Base-by-base conservation (phyloP, 2,888 invertebrate species). In the Cosmorhoe ocellata region DNA sequence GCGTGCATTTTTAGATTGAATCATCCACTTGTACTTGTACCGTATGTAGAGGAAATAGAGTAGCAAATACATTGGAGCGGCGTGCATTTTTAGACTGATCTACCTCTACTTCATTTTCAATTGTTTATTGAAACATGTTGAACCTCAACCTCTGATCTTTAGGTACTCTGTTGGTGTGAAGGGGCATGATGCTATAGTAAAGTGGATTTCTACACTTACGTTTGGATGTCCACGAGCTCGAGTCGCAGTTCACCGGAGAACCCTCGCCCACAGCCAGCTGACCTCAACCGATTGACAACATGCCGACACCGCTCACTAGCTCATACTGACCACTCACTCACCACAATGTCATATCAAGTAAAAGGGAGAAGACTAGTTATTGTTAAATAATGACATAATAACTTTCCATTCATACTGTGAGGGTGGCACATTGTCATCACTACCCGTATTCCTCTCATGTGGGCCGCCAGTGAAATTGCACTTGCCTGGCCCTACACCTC, bases 371-470 rank as follows among this genome's bases (percentile, higher is more conserved):
- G n/a, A n/a, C n/a, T n/a, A n/a, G n/a, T n/a, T n/a, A n/a, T n/a
- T n/a, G n/a, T n/a, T n/a, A n/a, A n/a, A n/a, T n/a, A n/a, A n/a
- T n/a, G n/a, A n/a, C 5, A 12, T 33, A 26, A 59, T 59, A 33
- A 39, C 61, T 52, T 27, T 2, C 59, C 48, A 44, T 51, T 43
- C 54, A 50, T 24, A 49, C 67, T 64, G 76, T 69, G 74, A 75
- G 70, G 75, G 73, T 79, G 74, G 66, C 49, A 77, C 84, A 84
- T 79, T 64, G 61, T 77, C 79, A 76, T 65, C 64, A 63, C 71
- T 69, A 70, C 66, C 82, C 76, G 67, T 68, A 74, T 79, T 82
- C 79, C 85, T 78, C 69, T 59, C 77, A 83, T 82, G 81, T 63
- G 66, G 24, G 37, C 63, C 50, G 67, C 77, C 79, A 72, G 67